Evolutionary conservation across 2,797 vertebrate genomes (phyloP).

Genomic region (Poecilia gillii): DNA sequence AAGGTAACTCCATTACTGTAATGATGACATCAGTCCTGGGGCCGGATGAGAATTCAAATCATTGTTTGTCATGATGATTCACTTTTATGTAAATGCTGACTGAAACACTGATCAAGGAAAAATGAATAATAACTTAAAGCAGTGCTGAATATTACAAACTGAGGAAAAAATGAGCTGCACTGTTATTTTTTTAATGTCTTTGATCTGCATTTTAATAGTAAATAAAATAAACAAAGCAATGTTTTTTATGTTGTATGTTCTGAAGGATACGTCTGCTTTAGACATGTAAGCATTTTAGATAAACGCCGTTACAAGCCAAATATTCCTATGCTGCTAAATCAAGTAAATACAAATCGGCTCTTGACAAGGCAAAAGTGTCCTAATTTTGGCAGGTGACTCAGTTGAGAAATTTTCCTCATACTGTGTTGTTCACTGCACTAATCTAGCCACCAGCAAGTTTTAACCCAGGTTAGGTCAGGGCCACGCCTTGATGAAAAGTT

Average conservation of each 20-base stretch:
- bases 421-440: conserved; percentile 23
- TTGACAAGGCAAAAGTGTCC: background rate
- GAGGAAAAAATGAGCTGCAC: background rate
- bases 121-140: background rate
- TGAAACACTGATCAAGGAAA: background rate
- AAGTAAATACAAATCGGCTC: background rate
- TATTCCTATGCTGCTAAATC: conserved; percentile 1
- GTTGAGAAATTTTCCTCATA: conserved; percentile 13
- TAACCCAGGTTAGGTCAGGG: conserved; percentile 45
- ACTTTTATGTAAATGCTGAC: background rate
- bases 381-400: conserved; percentile 30
- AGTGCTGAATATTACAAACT: background rate
- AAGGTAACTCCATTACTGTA: background rate
- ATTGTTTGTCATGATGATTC: background rate
- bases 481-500: conserved; percentile 46
- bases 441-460: conserved; percentile 42
- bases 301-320: background rate
- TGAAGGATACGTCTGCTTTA: background rate
- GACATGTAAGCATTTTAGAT: background rate
- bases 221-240: background rate
- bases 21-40: background rate
- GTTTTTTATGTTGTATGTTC: background rate
- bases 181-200: too few relatives aligned
- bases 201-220: too few relatives aligned
- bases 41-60: background rate